These are phyloP conservation scores for Mastacembelus armatus DNA, from an alignment of 2,797 vertebrate genomes.

Conservation along the genomic window DNA sequence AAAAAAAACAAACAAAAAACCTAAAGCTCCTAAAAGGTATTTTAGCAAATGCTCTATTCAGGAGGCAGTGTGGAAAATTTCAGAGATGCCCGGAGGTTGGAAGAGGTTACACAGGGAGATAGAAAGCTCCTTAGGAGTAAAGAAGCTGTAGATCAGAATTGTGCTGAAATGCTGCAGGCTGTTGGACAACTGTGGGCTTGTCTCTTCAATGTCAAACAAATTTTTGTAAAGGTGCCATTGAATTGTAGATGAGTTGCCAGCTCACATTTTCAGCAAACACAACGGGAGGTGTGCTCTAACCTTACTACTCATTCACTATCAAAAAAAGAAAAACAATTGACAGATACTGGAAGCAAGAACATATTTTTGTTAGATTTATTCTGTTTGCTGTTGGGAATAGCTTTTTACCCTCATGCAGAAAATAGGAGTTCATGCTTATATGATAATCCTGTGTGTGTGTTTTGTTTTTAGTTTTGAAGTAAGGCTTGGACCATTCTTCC, in stretches of 20 bases:
- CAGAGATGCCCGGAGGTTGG: not conserved
- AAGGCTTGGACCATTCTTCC: not conserved
- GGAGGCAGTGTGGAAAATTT: not conserved
- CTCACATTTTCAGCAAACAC: slow-evolving; percentile 2
- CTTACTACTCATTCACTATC: not conserved
- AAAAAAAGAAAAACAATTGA: not conserved
- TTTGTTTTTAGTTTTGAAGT: not conserved
- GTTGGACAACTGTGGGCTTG: not conserved
- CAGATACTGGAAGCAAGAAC: not conserved
- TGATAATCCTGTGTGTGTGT: not conserved
- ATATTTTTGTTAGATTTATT: not conserved
- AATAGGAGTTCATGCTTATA: not conserved
- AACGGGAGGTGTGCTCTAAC: not conserved
- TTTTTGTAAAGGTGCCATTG: not conserved
- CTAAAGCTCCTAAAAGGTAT: not conserved
- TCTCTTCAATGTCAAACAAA: not conserved
- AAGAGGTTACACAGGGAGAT: not conserved
- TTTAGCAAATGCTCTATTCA: not conserved
- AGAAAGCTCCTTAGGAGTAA: not conserved
- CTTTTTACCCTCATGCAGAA: not conserved
- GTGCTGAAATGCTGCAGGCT: not conserved
- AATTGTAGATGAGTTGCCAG: not conserved
- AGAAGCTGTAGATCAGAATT: slow-evolving; percentile 1
- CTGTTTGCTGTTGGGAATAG: not conserved
- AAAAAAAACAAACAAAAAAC: no score